A percentile compares a stretch with the other conserved stretches of the same genome.
These are phyloP conservation scores for Heliconius hermathena DNA, from an alignment of 1,140 invertebrate genomes.

Conservation along the genomic window DNA sequence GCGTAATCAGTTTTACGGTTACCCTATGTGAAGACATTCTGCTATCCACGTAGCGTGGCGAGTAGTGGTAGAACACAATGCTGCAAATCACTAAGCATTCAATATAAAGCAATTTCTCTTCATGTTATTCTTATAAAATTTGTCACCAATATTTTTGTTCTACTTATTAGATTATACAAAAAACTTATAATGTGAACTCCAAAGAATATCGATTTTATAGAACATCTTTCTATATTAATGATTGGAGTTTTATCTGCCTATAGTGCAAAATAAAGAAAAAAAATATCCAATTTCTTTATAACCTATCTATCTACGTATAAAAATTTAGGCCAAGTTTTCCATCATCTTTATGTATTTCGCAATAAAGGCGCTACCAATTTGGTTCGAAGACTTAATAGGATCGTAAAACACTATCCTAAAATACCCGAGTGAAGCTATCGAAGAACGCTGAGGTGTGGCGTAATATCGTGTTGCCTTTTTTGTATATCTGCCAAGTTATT, in stretches of 20 bases:
- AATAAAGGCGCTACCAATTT: slow-evolving; percentile 50
- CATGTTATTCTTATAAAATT: too few species aligned
- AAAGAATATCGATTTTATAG: too few species aligned
- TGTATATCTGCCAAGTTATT: neutral
- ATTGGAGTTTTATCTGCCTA: neutral
- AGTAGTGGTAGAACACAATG: too few species aligned
- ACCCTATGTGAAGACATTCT: too few species aligned
- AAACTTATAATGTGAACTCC: too few species aligned
- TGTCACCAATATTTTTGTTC: too few species aligned
- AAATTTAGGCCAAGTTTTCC: slow-evolving; percentile 45
- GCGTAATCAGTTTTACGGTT: too few species aligned
- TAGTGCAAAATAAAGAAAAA: slow-evolving; percentile 25
- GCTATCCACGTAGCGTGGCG: too few species aligned
- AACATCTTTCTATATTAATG: too few species aligned
- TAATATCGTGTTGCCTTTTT: slow-evolving; percentile 17
- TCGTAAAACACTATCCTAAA: slow-evolving; percentile 51
- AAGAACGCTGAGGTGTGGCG: slow-evolving; percentile 41
- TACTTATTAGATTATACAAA: too few species aligned
- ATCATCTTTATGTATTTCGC: slow-evolving; percentile 47
- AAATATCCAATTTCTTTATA: slow-evolving; percentile 39
- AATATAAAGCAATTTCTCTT: too few species aligned
- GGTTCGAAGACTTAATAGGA: slow-evolving; percentile 47
- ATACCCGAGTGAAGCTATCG: slow-evolving; percentile 44
- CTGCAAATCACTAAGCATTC: too few species aligned
- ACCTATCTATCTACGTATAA: slow-evolving; percentile 30